A percentile compares a stretch with the other conserved stretches of the same genome.
Conservation (phyloP, 2,113 vertebrate species). For the Lampris megalopsis region DNA sequence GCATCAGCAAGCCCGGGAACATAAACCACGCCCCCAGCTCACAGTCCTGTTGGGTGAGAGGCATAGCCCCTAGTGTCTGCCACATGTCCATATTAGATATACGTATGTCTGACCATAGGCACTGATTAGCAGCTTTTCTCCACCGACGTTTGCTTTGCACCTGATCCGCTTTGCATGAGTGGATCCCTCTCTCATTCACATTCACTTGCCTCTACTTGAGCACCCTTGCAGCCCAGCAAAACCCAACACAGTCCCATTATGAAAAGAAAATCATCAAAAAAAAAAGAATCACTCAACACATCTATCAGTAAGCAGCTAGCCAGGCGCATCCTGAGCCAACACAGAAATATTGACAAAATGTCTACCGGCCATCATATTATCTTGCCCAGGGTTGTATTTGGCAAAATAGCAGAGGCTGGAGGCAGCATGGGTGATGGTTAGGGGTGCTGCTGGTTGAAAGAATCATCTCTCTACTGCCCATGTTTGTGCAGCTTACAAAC, state of each 20-base stretch:
- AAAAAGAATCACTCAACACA: constrained; percentile 72
- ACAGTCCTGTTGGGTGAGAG: too few relatives aligned
- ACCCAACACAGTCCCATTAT: constrained; percentile 35
- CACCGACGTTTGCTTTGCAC: constrained; percentile 62
- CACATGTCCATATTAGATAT: constrained; percentile 47
- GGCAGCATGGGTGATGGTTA: constrained; percentile 24
- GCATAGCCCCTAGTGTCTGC: constrained; percentile 10
- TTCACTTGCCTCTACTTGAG: constrained; percentile 60
- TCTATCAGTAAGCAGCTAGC: constrained; percentile 76
- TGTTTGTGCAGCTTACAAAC: constrained; percentile 57
- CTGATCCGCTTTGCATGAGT: constrained; percentile 73
- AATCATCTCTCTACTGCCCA: constrained; percentile 21
- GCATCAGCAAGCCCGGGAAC: too few relatives aligned
- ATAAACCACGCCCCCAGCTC: too few relatives aligned
- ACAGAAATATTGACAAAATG: constrained; percentile 81
- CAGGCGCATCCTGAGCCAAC: constrained; percentile 75
- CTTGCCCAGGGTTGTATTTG: constrained; percentile 67
- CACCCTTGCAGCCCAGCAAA: constrained; percentile 63
- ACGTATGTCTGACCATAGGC: constrained; percentile 56
- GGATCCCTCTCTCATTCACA: constrained; percentile 44
- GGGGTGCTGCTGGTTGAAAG: constrained; percentile 23
- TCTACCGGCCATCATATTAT: constrained; percentile 75
- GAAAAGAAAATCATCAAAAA: constrained; percentile 30
- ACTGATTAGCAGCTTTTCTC: constrained; percentile 65
- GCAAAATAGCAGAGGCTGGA: constrained; percentile 71